Evolutionary conservation across 2,888 invertebrate species (phyloP).

Genomic region (Coelinius sp.): DNA sequence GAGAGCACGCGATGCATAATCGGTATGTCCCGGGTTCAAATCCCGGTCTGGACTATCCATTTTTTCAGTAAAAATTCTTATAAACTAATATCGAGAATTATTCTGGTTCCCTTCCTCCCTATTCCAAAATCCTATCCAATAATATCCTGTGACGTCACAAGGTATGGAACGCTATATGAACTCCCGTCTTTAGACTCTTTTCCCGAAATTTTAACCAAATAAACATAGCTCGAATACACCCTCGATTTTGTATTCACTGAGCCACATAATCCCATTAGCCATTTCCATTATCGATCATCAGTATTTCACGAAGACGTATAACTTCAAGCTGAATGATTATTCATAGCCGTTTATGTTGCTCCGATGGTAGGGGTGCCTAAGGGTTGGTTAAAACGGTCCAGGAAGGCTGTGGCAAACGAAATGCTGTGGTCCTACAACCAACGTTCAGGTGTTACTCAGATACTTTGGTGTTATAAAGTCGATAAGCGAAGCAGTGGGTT

Average conservation of each 20-base stretch:
- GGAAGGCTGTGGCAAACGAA: not conserved
- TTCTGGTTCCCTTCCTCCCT: too few species aligned
- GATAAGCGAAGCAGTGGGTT: not conserved
- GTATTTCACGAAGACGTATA: constrained; percentile 42
- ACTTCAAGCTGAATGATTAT: constrained; percentile 15
- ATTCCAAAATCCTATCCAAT: too few species aligned
- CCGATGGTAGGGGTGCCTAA: not conserved
- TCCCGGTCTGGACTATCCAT: too few species aligned
- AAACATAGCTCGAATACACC: not conserved
- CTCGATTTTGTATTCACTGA: constrained; percentile 42
- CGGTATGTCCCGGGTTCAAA: too few species aligned
- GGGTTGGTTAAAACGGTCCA: not conserved
- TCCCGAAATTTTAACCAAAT: not conserved
- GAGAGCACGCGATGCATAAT: too few species aligned
- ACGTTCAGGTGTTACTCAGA: not conserved
- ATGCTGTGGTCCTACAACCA: not conserved
- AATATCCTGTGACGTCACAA: too few species aligned
- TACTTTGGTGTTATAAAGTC: not conserved
- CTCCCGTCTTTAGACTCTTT: not conserved
- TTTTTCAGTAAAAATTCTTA: too few species aligned
- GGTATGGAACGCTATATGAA: too few species aligned
- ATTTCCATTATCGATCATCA: constrained; percentile 48
- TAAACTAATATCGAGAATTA: too few species aligned
- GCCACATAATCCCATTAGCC: constrained; percentile 29
- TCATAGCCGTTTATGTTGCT: constrained; percentile 10